Base-by-base conservation (phyloP, 1,140 invertebrate species). In the Ectropis grisescens region DNA sequence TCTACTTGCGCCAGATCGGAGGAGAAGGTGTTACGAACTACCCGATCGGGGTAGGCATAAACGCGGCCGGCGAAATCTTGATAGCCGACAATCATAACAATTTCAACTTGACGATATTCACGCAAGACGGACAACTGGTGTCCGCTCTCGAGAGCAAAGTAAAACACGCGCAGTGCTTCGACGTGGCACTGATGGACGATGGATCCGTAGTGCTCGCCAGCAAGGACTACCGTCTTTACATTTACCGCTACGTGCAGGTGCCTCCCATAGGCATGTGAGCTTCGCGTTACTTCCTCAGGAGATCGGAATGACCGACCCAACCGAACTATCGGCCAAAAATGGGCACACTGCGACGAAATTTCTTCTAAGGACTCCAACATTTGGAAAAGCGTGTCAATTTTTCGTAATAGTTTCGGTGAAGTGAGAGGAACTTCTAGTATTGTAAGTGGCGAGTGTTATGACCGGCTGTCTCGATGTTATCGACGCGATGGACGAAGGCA, bases 31-130 rank as follows among this genome's bases (percentile, higher is more conserved):
- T 99, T 35, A 99, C 98, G 42, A 99, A 99, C 69, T 99, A 99
- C 76, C 98, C 98, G 0, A 99, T 99, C 56, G 98, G 98, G 3
- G 98, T 99, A 0, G 97, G 97, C 29, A 99, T 99, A 61, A 99
- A 98, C 71, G 89, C 91, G 0, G 90, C 92, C 14, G 97, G 97
- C 25, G 97, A 99, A 71, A 97, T 99, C 32, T 86, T 99, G 24
- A 98, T 99, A 49, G 97, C 97, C 15, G 98, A 99, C 84, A 99
- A 99, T 85, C 98, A 99, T 83, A 99, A 99, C 85, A 99, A 99
- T 82, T 99, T 99, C 85, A 99, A 99, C 75, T 82, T 99, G 71
- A 99, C 98, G 32, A 96, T 99, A 62, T 97, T 97, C 84, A 95
- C 94, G 6, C 94, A 98, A 82, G 96, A 99, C 57, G 97, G 97